Conservation (phyloP, 2,113 vertebrate genomes). For the Pica pica region DNA sequence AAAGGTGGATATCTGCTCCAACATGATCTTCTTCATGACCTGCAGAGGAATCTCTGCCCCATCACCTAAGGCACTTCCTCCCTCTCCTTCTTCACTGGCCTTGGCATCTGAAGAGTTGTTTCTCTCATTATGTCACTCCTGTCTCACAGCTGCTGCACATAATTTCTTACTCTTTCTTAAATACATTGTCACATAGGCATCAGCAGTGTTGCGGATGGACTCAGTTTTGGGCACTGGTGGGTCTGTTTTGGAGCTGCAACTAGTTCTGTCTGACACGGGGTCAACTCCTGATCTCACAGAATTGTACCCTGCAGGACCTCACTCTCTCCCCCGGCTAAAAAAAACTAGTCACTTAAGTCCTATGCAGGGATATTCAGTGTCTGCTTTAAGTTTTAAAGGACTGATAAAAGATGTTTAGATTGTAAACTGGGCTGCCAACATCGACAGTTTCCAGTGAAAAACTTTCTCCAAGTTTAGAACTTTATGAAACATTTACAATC, state of each 20-base stretch:
- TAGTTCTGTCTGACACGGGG: not conserved
- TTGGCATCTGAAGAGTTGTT: not conserved
- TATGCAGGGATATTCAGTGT: not conserved
- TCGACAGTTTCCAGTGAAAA: not conserved
- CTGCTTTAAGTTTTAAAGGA: not conserved
- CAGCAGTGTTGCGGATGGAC: not conserved
- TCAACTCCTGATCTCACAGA: not conserved
- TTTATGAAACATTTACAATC: not conserved
- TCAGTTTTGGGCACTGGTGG: not conserved
- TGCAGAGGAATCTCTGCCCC: not conserved
- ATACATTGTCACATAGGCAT: accelerated
- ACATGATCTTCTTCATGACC: not conserved
- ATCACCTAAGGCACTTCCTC: not conserved
- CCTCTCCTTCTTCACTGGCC: not conserved
- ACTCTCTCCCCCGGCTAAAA: not conserved
- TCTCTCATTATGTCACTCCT: not conserved
- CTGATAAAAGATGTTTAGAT: not conserved
- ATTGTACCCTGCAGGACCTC: not conserved
- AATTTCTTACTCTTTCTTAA: not conserved
- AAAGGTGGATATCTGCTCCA: not conserved
- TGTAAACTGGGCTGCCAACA: not conserved
- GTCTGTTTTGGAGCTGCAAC: not conserved
- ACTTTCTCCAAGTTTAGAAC: not conserved
- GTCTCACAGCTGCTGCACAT: not conserved
- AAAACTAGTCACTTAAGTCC: not conserved